A percentile compares a stretch with the other conserved stretches of the same genome.
Evolutionary conservation across 2,888 invertebrate genomes (phyloP).

Genomic region (Himalopsyche tibetana): DNA sequence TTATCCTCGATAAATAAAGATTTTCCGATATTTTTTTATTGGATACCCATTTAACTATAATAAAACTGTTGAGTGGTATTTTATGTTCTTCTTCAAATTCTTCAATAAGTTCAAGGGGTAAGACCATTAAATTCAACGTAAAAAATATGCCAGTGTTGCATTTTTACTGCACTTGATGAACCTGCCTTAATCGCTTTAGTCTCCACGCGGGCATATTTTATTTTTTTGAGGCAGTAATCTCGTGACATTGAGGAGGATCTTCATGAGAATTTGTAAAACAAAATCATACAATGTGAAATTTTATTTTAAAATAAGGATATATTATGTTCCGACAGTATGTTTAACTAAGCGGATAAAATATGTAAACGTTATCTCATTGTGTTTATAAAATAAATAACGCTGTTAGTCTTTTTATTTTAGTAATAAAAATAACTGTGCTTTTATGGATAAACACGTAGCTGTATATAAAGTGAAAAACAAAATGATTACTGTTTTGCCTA

Average conservation of each 20-base stretch:
- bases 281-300: not conserved
- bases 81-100: too few relatives aligned
- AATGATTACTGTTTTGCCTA: too few relatives aligned
- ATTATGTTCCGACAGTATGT: not conserved
- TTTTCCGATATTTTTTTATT: too few relatives aligned
- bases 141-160: not conserved
- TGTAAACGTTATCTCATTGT: not conserved
- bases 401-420: not conserved
- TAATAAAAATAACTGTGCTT: too few relatives aligned
- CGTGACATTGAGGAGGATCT: not conserved
- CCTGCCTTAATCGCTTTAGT: not conserved
- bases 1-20: too few relatives aligned
- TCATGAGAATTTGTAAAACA: not conserved
- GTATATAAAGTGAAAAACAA: too few relatives aligned
- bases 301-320: constrained; percentile 8
- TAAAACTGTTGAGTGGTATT: too few relatives aligned
- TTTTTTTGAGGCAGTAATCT: not conserved
- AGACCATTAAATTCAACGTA: not conserved
- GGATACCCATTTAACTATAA: too few relatives aligned
- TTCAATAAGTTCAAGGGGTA: too few relatives aligned
- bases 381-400: not conserved
- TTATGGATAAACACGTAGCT: too few relatives aligned
- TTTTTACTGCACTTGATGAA: constrained; percentile 24
- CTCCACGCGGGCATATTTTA: not conserved
- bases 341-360: not conserved